These are phyloP conservation scores for Dicyrtoma fusca DNA, from an alignment of 2,888 invertebrate genomes.

Conservation along the genomic window DNA sequence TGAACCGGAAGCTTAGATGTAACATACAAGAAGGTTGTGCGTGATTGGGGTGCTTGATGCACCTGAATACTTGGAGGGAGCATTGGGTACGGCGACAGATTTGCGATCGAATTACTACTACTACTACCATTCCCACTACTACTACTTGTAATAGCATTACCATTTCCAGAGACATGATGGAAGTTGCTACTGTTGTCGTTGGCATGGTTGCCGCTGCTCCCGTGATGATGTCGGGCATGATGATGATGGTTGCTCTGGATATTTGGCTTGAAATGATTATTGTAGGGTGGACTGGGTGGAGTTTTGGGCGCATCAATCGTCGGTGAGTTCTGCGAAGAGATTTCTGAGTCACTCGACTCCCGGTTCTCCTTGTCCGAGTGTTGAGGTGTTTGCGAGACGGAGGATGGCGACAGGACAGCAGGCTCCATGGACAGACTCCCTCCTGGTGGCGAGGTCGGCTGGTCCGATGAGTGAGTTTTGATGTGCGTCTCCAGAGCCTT, in stretches of 20 bases:
- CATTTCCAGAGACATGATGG: constrained; percentile 22
- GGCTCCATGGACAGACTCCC: constrained; percentile 38
- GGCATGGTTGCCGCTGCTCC: constrained; percentile 28
- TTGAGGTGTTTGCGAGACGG: constrained; percentile 49
- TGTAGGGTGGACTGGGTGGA: constrained; percentile 48
- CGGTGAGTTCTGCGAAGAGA: constrained; percentile 59
- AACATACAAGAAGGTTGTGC: constrained; percentile 56
- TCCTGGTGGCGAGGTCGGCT: constrained; percentile 59
- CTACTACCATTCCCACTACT: constrained; percentile 34
- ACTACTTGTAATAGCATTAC: constrained; percentile 32
- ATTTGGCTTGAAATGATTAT: constrained; percentile 39
- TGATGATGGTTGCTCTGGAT: constrained; percentile 34
- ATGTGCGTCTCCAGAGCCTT: constrained; percentile 90
- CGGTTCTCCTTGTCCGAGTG: constrained; percentile 62
- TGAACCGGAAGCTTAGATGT: constrained; percentile 54
- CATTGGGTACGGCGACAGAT: constrained; percentile 54
- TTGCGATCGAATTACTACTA: constrained; percentile 36
- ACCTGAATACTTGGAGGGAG: constrained; percentile 56
- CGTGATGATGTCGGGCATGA: constrained; percentile 12
- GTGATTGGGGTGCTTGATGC: constrained; percentile 54
- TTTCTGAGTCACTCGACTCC: constrained; percentile 58
- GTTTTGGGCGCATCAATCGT: constrained; percentile 48
- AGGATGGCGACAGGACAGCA: constrained; percentile 46
- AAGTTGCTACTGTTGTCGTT: constrained; percentile 5
- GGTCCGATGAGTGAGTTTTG: constrained; percentile 71